A percentile compares a stretch with the other conserved stretches of the same genome.
These are phyloP conservation scores for Prenolepis imparis DNA, from an alignment of 2,888 invertebrate genomes.

Conservation along the genomic window DNA sequence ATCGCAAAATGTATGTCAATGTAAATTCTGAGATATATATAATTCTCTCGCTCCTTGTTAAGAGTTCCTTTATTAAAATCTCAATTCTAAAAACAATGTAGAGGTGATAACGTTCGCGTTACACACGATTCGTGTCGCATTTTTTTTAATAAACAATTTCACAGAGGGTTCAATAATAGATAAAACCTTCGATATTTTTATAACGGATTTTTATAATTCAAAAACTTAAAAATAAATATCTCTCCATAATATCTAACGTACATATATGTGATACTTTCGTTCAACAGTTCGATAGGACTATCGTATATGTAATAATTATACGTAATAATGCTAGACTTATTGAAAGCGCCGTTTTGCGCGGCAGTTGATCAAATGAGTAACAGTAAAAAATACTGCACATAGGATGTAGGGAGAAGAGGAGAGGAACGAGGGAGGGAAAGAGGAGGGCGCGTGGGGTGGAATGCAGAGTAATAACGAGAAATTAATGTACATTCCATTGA, in stretches of 20 bases:
- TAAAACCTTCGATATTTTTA: slow-evolving; percentile 66
- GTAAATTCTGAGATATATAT: neutral
- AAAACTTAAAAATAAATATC: slow-evolving; percentile 84
- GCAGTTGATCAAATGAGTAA: slow-evolving; percentile 69
- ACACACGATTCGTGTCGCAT: neutral
- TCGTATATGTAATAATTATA: slow-evolving; percentile 47
- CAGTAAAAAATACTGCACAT: slow-evolving; percentile 69
- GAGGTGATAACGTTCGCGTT: slow-evolving; percentile 20
- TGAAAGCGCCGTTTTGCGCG: slow-evolving; percentile 66
- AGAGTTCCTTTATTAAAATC: slow-evolving; percentile 48
- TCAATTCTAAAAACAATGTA: slow-evolving; percentile 49
- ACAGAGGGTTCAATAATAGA: slow-evolving; percentile 67
- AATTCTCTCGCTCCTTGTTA: neutral
- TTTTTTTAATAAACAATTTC: too few species aligned
- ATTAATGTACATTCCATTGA: slow-evolving; percentile 33
- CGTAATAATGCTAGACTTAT: slow-evolving; percentile 61
- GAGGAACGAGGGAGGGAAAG: slow-evolving; percentile 17
- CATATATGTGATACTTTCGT: slow-evolving; percentile 82
- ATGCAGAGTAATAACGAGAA: slow-evolving; percentile 36
- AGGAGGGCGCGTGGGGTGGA: slow-evolving; percentile 58
- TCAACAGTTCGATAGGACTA: slow-evolving; percentile 79
- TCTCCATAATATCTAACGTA: slow-evolving; percentile 81
- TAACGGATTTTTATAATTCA: slow-evolving; percentile 81
- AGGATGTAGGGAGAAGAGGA: neutral
- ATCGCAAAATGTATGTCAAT: neutral